Conservation (phyloP, 2,888 invertebrate species). For the Pammene aurita region DNA sequence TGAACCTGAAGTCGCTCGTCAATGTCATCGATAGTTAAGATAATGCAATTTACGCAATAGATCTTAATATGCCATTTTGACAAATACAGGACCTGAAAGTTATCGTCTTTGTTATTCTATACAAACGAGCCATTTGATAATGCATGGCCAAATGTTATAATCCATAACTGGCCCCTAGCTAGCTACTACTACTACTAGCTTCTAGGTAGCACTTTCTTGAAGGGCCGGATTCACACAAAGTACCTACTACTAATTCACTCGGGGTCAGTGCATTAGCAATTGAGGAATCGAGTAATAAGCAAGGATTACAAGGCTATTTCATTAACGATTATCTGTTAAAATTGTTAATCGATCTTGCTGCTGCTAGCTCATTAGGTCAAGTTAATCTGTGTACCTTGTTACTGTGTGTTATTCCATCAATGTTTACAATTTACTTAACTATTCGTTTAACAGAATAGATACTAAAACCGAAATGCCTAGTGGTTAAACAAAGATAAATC, state of each 20-base stretch:
- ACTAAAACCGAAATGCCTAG: background rate
- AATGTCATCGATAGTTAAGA: too few species aligned
- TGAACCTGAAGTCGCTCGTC: too few species aligned
- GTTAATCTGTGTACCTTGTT: constrained; percentile 8
- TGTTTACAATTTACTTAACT: background rate
- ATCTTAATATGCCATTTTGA: too few species aligned
- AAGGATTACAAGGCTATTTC: constrained; percentile 20
- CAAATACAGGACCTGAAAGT: too few species aligned
- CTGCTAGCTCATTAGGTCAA: constrained; percentile 27
- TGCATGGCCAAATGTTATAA: too few species aligned
- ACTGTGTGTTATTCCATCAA: background rate
- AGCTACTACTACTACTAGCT: too few species aligned
- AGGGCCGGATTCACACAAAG: background rate
- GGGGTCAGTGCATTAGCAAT: background rate
- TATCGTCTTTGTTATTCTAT: too few species aligned
- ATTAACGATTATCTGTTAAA: constrained; percentile 24
- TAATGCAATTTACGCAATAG: too few species aligned
- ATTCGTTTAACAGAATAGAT: background rate
- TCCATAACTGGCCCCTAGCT: too few species aligned
- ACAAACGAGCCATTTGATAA: too few species aligned
- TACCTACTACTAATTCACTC: background rate
- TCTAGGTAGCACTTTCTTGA: too few species aligned
- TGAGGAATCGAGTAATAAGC: constrained; percentile 5
- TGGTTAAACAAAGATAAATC: too few species aligned
- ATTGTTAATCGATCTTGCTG: constrained; percentile 17